These are phyloP conservation scores for Hyperoplus immaculatus DNA, from an alignment of 2,797 vertebrate species.

Conservation along the genomic window DNA sequence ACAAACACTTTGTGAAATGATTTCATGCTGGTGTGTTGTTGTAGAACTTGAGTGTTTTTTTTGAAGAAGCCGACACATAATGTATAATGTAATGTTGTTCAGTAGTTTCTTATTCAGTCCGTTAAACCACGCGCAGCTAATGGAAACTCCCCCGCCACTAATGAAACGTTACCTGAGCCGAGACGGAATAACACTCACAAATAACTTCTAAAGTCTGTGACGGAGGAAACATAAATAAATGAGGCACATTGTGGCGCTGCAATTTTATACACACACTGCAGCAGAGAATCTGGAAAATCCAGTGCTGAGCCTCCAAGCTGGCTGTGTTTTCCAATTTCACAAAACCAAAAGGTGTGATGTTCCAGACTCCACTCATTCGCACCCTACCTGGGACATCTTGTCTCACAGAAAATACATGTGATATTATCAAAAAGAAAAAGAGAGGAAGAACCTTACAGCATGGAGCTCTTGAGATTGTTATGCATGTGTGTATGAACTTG, in stretches of 20 bases:
- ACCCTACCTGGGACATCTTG: slow-evolving; percentile 37
- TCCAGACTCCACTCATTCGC: slow-evolving; percentile 45
- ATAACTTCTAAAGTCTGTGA: not conserved
- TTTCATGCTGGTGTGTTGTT: not conserved
- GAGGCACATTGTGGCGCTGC: not conserved
- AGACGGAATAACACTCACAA: not conserved
- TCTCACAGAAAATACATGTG: slow-evolving; percentile 18
- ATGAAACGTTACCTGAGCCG: not conserved
- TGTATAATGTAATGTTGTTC: not conserved
- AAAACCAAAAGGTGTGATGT: slow-evolving; percentile 60
- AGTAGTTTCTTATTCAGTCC: not conserved
- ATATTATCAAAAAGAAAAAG: slow-evolving; percentile 10
- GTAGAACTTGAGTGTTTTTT: not conserved
- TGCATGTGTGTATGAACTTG: not conserved
- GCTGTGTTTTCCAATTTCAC: slow-evolving; percentile 52
- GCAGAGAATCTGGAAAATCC: not conserved
- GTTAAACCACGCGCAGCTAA: not conserved
- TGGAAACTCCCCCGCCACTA: not conserved
- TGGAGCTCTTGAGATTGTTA: slow-evolving; percentile 9
- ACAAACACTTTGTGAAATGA: not conserved
- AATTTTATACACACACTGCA: not conserved
- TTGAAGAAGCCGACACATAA: not conserved
- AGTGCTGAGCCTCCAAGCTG: slow-evolving; percentile 7
- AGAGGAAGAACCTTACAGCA: slow-evolving; percentile 15
- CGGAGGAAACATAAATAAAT: not conserved